phyloP scores from a whole-genome alignment of 2,888 invertebrate genomes.

The Matsumyia berberina region DNA sequence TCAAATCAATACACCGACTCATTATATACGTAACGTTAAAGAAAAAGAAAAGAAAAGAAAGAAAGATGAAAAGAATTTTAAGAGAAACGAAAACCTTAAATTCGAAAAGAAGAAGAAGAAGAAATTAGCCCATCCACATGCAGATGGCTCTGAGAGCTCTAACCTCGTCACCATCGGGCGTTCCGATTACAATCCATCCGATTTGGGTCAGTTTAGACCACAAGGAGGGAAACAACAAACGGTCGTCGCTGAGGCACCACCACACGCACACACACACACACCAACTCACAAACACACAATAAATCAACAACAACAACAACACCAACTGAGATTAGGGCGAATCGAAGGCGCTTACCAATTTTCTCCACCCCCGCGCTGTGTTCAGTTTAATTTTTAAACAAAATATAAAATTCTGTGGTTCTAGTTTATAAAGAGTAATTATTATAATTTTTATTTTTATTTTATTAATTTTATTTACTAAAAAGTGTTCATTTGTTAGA shows the following conservation, averaged over 20 bases:
- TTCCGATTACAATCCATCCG: conserved; percentile 7
- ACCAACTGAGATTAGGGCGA: conserved; percentile 33
- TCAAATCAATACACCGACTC: conserved; percentile 67
- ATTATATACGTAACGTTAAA: conserved; percentile 21
- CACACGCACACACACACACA: not conserved
- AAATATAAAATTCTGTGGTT: conserved; percentile 78
- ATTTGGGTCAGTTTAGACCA: conserved; percentile 4
- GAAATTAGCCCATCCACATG: conserved; percentile 25
- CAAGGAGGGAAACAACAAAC: not conserved
- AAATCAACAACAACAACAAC: conserved; percentile 13
- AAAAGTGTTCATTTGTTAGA: conserved; percentile 57
- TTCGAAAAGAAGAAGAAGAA: conserved; percentile 40
- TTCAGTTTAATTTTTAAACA: conserved; percentile 80
- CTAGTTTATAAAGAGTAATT: conserved; percentile 76
- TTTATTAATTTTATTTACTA: conserved; percentile 66
- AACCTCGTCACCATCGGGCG: conserved; percentile 18
- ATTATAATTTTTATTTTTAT: conserved; percentile 78
- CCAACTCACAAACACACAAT: not conserved
- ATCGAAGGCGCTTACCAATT: conserved; percentile 66
- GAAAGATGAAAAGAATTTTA: conserved; percentile 67
- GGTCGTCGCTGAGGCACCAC: not conserved
- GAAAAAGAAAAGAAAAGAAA: conserved; percentile 47
- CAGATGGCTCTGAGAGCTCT: conserved; percentile 44
- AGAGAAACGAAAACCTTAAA: conserved; percentile 49
- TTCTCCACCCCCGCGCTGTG: conserved; percentile 82